A percentile compares a stretch with the other conserved stretches of the same genome.
These are phyloP conservation scores for Drosophila paulistorum DNA, from an alignment of 1,140 invertebrate species.

Conservation along the genomic window DNA sequence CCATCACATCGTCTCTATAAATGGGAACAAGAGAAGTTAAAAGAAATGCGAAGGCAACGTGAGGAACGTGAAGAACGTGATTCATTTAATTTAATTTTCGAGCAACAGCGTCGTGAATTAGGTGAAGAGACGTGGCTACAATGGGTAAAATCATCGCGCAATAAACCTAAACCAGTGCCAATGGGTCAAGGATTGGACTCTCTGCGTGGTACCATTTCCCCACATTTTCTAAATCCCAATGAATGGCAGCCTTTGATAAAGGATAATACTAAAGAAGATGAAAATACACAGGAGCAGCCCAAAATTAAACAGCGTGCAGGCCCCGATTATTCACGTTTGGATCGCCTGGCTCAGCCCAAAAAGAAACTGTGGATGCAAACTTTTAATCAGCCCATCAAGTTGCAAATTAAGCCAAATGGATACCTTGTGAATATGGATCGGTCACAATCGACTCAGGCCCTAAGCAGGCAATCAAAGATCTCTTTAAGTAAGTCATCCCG, in stretches of 20 bases:
- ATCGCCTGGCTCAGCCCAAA: constrained; percentile 34
- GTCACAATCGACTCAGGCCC: neutral
- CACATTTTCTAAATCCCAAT: neutral
- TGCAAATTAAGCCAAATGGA: neutral
- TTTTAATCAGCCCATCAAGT: constrained; percentile 1
- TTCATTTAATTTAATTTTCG: neutral
- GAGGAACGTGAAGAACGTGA: constrained; percentile 1
- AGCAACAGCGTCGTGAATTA: constrained; percentile 6
- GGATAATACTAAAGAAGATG: neutral
- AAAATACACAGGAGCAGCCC: neutral
- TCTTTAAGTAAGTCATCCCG: neutral
- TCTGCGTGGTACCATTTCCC: constrained; percentile 15
- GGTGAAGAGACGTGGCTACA: constrained; percentile 17
- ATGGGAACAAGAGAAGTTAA: constrained; percentile 28
- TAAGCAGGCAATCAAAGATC: neutral
- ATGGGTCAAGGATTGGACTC: constrained; percentile 31
- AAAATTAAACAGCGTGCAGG: constrained; percentile 5
- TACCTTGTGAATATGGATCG: neutral
- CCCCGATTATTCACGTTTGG: constrained; percentile 33
- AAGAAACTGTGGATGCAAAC: constrained; percentile 11
- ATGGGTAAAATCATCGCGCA: constrained; percentile 7
- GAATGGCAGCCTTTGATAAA: constrained; percentile 1
- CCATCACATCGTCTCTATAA: neutral
- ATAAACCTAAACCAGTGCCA: constrained; percentile 28
- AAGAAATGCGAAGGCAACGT: constrained; percentile 1